Base-by-base conservation (phyloP, 2,113 vertebrate genomes). In the Chaetorhynchus papuensis region DNA sequence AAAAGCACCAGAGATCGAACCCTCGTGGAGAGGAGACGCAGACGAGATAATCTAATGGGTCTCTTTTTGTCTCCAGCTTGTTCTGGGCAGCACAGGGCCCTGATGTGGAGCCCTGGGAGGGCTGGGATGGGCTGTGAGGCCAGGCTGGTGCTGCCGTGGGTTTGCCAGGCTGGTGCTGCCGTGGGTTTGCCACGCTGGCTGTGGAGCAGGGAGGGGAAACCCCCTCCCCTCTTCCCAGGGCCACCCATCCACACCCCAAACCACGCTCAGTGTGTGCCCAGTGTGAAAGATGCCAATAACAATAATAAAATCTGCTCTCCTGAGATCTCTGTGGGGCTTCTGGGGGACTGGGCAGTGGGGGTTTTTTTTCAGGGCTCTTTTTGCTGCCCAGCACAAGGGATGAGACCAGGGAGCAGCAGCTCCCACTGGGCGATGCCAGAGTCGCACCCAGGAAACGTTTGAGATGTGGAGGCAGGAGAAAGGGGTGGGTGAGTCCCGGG, bases 121-220 rank as follows among this genome's bases (percentile, higher is more conserved):
- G 53, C 81, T 91, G 6, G 3, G 12, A 2, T 4, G 19, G 4
- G 24, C 39, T 7, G 1, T 7, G 83, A 41, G 47, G 53, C 76
- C 37, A 15, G 80, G 54, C 80, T 84, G 91, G 0, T 31, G 39
- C 63, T 69, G 4, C 10, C 2, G 0, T 2, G 56, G n/a, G 7
- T 75, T 76, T 44, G 18, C n/a, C n/a, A 12, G 0, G 0, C 74
- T 4, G 15, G 31, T 31, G 39, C 63, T 69, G 4, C 10, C 2
- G 0, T 2, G 56, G n/a, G 7, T 75, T 76, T 44, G 18, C n/a
- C n/a, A 12, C 0, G 0, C 74, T 4, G 15, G 31, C 28, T 39
- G 13, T 54, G 17, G 74, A 50, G 42, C 80, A 53, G 39, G 50
- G 77, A 33, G 23, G 13, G 69, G 35, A 75, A 75, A 47, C 7